Percentiles rank a stretch among this genome's conserved stretches.
Evolutionary conservation across 2,797 vertebrate genomes (phyloP).

Genomic region (Adrianichthys oophorus): DNA sequence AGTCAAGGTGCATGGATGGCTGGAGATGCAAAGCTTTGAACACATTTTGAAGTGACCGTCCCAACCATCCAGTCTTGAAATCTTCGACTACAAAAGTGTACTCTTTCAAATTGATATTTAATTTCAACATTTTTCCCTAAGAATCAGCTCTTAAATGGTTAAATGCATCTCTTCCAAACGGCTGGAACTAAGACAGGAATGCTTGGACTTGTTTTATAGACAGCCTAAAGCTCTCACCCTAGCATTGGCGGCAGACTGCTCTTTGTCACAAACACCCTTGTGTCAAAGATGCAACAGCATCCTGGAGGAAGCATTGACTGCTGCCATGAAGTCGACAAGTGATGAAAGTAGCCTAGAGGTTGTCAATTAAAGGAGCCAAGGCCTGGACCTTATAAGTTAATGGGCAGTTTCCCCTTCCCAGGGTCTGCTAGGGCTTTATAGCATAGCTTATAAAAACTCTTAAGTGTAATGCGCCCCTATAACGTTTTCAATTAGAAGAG

Average conservation of each 20-base stretch:
- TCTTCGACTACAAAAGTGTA: too few relatives aligned
- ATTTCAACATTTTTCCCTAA: conserved; percentile 8
- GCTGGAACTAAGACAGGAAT: conserved; percentile 60
- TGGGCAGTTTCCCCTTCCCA: conserved; percentile 80
- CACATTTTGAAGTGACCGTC: conserved; percentile 86
- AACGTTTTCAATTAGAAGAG: conserved; percentile 77
- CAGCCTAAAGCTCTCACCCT: conserved; percentile 70
- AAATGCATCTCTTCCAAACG: conserved; percentile 54
- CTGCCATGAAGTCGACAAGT: conserved; percentile 89
- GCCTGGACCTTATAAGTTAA: conserved; percentile 89
- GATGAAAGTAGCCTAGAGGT: conserved; percentile 94
- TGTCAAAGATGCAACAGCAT: conserved; percentile 86
- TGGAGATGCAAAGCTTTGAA: conserved; percentile 86
- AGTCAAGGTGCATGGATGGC: conserved; percentile 92
- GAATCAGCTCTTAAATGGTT: conserved; percentile 48
- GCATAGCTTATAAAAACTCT: conserved; percentile 77
- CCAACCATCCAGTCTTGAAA: conserved; percentile 22
- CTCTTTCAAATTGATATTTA: conserved; percentile 3
- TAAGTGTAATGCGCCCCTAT: conserved; percentile 79
- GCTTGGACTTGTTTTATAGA: conserved; percentile 75
- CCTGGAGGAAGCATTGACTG: conserved; percentile 90
- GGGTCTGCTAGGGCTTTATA: conserved; percentile 80
- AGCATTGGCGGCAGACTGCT: conserved; percentile 78
- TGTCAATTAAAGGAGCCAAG: conserved; percentile 87
- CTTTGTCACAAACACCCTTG: conserved; percentile 86